Conservation (phyloP, 2,797 vertebrate species). For the Aplochiton taeniatus region DNA sequence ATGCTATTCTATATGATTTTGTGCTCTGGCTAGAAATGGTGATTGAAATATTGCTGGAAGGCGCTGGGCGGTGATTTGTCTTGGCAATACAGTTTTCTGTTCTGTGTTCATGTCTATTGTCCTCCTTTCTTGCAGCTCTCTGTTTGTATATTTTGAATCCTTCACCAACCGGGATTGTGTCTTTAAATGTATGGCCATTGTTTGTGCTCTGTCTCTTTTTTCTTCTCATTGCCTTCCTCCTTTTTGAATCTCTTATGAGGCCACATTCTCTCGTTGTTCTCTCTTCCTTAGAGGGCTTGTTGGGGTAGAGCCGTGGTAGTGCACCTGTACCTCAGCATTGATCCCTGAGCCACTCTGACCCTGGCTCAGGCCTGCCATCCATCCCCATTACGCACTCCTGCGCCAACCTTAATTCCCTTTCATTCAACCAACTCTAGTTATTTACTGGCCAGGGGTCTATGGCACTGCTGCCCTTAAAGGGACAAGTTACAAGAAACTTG, state of each 20-base stretch:
- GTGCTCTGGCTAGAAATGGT: constrained; percentile 50
- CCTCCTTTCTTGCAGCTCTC: constrained; percentile 59
- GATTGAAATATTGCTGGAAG: constrained; percentile 37
- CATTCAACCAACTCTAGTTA: constrained; percentile 77
- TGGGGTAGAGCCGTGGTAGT: constrained; percentile 62
- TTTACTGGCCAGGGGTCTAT: constrained; percentile 68
- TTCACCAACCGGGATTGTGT: constrained; percentile 20
- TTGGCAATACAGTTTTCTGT: constrained; percentile 54
- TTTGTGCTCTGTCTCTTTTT: constrained; percentile 1
- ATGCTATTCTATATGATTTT: constrained; percentile 58
- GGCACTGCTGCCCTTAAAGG: constrained; percentile 64
- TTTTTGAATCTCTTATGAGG: background rate
- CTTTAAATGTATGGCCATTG: constrained; percentile 71
- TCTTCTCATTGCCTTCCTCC: constrained; percentile 18
- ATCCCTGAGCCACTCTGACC: constrained; percentile 77
- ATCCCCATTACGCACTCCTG: constrained; percentile 79
- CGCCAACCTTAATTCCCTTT: constrained; percentile 76
- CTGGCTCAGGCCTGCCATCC: constrained; percentile 76
- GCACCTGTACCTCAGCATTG: constrained; percentile 77
- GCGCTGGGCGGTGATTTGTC: constrained; percentile 52
- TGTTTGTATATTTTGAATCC: constrained; percentile 69
- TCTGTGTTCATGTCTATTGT: constrained; percentile 61
- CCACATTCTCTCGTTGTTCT: constrained; percentile 29
- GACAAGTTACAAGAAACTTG: constrained; percentile 28
- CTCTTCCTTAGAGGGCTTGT: constrained; percentile 15